These are phyloP conservation scores for Microcebus murinus DNA, from an alignment of 2,113 vertebrate species.

Conservation along the genomic window DNA sequence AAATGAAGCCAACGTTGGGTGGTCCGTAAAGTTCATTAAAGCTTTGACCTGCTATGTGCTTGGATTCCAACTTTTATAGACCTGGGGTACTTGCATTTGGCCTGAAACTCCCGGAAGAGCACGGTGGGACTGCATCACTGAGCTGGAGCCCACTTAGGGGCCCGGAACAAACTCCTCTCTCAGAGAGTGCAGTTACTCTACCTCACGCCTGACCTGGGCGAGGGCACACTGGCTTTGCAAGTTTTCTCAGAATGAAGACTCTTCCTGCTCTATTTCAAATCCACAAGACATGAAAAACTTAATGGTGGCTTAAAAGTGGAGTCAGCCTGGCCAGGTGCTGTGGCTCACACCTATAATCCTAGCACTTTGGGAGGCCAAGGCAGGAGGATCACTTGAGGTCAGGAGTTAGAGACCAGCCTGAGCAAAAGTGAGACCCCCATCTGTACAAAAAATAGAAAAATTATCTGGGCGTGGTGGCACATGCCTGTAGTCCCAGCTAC, in stretches of 20 bases:
- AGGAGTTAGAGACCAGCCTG: no score
- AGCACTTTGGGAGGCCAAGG: no score
- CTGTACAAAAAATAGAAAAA: no score
- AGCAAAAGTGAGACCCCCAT: no score
- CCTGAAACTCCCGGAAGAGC: neutral
- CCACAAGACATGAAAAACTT: neutral
- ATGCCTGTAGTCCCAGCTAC: no score
- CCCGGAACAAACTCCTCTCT: neutral
- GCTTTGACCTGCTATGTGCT: neutral
- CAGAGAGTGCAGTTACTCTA: neutral
- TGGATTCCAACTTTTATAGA: neutral
- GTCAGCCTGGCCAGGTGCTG: neutral
- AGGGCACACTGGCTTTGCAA: neutral
- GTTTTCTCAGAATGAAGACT: neutral
- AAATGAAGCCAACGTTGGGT: neutral
- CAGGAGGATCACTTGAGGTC: no score
- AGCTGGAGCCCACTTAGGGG: neutral
- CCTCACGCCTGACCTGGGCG: neutral
- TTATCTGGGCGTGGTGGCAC: no score
- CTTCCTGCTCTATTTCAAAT: neutral
- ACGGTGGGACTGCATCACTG: no score
- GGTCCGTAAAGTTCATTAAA: neutral
- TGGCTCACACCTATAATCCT: no score
- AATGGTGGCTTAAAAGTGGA: neutral
- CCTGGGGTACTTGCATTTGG: neutral